Percentiles rank a stretch among this genome's conserved stretches.
Evolutionary conservation across 2,797 vertebrate species (phyloP).

Genomic region (Myotis pilosus): DNA sequence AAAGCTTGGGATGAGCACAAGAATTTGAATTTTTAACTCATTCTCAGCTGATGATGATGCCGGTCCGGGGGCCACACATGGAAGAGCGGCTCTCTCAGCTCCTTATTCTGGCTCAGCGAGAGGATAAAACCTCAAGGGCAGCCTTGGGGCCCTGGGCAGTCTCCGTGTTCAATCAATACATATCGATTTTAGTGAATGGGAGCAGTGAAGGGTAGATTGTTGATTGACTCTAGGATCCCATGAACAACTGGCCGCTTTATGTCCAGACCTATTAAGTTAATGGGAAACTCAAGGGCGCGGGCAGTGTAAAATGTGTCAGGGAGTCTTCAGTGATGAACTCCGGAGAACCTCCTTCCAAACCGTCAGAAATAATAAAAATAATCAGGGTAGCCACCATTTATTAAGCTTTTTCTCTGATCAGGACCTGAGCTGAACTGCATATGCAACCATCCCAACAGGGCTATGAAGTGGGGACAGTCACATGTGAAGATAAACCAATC

Average conservation of each 20-base stretch:
- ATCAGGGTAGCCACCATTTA: not conserved
- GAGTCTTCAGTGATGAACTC: not conserved
- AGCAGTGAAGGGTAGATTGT: slow-evolving; percentile 62
- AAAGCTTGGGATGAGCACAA: no score
- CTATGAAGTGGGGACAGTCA: not conserved
- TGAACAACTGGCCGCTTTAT: slow-evolving; percentile 41
- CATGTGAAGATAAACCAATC: not conserved
- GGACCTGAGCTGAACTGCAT: not conserved
- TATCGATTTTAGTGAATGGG: slow-evolving; percentile 35
- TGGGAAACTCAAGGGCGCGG: slow-evolving; percentile 1
- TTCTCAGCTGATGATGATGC: not conserved
- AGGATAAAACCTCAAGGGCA: not conserved
- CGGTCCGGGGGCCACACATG: not conserved
- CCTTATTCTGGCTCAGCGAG: fast-evolving
- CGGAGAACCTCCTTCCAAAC: not conserved
- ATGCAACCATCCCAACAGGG: not conserved
- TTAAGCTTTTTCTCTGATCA: not conserved
- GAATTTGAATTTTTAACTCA: not conserved
- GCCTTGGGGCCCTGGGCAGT: not conserved
- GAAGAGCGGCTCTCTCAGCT: not conserved
- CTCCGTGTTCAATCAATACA: slow-evolving; percentile 3
- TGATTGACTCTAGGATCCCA: slow-evolving; percentile 64
- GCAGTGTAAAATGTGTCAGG: not conserved
- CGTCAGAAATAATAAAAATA: not conserved
- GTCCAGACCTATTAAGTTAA: slow-evolving; percentile 42